Base-by-base conservation (phyloP, 2,797 vertebrate species). In the Epinephelus malabaricus region DNA sequence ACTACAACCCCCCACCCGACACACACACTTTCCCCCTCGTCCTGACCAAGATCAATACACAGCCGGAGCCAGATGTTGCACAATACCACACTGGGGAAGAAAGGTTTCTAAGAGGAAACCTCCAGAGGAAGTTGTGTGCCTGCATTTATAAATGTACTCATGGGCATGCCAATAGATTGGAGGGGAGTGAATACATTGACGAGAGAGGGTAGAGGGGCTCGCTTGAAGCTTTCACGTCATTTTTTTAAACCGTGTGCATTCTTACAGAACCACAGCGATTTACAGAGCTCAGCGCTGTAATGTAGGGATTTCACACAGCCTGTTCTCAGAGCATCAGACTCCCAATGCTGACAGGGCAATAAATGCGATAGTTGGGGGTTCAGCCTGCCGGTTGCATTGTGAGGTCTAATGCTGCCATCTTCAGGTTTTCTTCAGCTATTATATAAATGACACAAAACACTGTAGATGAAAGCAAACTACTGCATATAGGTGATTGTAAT, bases 391-490 rank as follows among this genome's bases (percentile, higher is more conserved):
- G 25, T 64, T 66, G 25, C 19, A n/a, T 81, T 86, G 13, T 27
- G 49, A 91, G 83, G 93, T 89, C 77, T 80, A 80, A 92, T 95
- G 92, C 94, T 95, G 94, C 95, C 95, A 95, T 94, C 95, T 94
- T 83, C 89, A 92, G 95, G 92, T 46, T 21, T 34, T 40, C 34
- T 46, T n/a, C 25, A 53, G 83, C 34, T 47, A 71, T 61, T 60
- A 45, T 43, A 65, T 43, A 65, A 23, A 27, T 15, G 3, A 46
- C 66, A 71, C 10, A 54, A 18, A 53, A 53, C 30, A 17, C 0
- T 70, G 8, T 10, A 6, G 8, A 19, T 46, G 34, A 77, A 10
- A n/a, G 66, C 30, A 25, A 76, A 68, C 10, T 11, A 54, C 43
- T 69, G n/a, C 12, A 23, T 7, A 69, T 47, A 27, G 58, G 6